These are phyloP conservation scores for Nyctibius grandis DNA, from an alignment of 2,797 vertebrate species.

Conservation along the genomic window DNA sequence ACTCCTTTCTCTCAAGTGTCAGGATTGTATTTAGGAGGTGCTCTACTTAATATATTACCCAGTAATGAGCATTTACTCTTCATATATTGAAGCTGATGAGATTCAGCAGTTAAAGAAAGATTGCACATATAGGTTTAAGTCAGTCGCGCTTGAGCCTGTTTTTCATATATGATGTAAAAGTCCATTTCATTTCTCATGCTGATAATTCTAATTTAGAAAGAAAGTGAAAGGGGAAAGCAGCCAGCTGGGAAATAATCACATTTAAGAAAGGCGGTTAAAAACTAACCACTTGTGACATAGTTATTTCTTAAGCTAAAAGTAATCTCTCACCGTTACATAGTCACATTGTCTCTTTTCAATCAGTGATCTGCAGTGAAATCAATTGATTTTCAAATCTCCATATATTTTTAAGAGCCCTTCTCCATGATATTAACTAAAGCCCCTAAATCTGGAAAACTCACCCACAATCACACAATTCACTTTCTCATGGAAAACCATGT, in stretches of 20 bases:
- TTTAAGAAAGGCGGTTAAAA: neutral
- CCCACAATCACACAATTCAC: neutral
- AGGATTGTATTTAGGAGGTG: neutral
- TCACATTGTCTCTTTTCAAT: neutral
- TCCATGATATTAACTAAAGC: neutral
- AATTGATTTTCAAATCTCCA: neutral
- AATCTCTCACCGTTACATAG: neutral
- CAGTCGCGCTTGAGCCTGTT: neutral
- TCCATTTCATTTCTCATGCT: neutral
- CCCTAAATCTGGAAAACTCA: neutral
- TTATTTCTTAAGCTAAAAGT: neutral
- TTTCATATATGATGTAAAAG: neutral
- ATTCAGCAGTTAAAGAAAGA: neutral
- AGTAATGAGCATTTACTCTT: slow-evolving; percentile 14
- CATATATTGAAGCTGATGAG: neutral
- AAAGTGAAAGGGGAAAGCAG: neutral
- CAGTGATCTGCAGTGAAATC: neutral
- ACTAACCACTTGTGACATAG: neutral
- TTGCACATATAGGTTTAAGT: neutral
- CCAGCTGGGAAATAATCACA: neutral
- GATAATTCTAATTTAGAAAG: neutral
- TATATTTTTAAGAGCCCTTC: neutral
- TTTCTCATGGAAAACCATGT: neutral
- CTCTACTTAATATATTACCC: neutral
- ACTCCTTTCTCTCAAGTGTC: neutral